Base-by-base conservation (phyloP, 2,797 vertebrate genomes). In the Euphonia xanthogaster region DNA sequence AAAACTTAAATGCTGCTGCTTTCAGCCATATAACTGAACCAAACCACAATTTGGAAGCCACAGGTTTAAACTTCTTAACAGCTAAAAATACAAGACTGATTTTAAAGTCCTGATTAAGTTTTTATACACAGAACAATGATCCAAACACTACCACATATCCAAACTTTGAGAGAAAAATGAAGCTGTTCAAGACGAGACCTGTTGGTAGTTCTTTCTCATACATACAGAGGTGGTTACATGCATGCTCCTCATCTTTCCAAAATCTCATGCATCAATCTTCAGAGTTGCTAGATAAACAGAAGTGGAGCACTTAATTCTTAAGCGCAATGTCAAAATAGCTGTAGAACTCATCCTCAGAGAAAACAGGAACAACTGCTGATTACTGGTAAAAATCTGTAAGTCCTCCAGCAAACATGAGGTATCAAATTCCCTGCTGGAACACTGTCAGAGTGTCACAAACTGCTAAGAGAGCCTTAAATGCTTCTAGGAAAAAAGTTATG, bases 401-500 rank as follows among this genome's bases (percentile, higher is more conserved):
- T 63, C 47, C 88, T 85, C 77, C 70, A 90, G 37, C 48, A 91
- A 96, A 90, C 44, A 27, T 10, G 84, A 97, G 95, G 94, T 95
- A 95, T 76, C 55, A 22, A 90, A 95, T 82, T 83, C 54, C 55
- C 23, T 60, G 33, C 68, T 47, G 60, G 54, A 87, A 71, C 65
- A 27, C 71, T 40, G 30, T n/a, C 42, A 35, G 71, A 89, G 62
- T 9, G 42, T 4, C 82, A 55, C 53, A 70, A 79, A 71, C 37
- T 53, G 60, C 67, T 66, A 88, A 84, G 79, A 66, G 65, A 37
- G 58, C 77, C 71, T 71, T 53, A 65, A 57, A 45, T 77, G 79
- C 48, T 48, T 77, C 91, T 80, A 86, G 51, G 91, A 61, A 84
- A 81, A 80, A 86, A 27, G 30, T 54, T 51, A 33, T 1, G 6